Conservation (phyloP, 2,888 invertebrate genomes). For the Watsonalla cultraria region DNA sequence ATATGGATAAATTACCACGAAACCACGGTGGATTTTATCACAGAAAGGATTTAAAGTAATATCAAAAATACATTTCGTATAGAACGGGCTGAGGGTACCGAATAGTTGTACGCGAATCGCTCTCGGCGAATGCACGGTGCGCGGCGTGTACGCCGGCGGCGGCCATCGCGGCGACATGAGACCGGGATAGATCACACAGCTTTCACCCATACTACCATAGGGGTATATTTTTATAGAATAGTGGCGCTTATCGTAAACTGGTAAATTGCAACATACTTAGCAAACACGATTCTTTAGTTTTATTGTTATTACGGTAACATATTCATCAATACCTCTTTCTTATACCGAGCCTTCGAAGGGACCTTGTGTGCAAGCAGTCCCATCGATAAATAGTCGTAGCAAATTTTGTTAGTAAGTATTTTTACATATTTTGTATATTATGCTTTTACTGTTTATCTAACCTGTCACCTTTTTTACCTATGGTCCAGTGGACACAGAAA, state of each 20-base stretch:
- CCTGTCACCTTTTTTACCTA: too few species aligned
- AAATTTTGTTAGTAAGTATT: too few species aligned
- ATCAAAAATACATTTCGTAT: conserved; percentile 18
- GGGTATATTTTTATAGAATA: neutral
- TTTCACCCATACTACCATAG: conserved; percentile 7
- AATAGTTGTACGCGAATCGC: conserved; percentile 45
- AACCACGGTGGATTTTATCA: neutral
- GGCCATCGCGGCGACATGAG: conserved; percentile 28
- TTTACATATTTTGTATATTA: too few species aligned
- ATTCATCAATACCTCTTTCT: too few species aligned
- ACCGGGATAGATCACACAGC: conserved; percentile 8
- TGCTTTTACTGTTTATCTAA: too few species aligned
- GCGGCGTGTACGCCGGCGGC: conserved; percentile 61
- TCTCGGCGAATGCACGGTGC: conserved; percentile 35
- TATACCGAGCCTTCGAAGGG: too few species aligned
- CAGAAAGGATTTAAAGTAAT: conserved; percentile 14
- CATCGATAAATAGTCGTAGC: too few species aligned
- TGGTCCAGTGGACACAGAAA: too few species aligned
- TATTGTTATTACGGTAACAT: too few species aligned
- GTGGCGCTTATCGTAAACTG: neutral
- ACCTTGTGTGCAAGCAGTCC: too few species aligned
- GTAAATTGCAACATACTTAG: too few species aligned
- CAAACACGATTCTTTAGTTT: too few species aligned
- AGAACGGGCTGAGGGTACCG: conserved; percentile 29
- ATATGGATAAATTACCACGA: neutral